These are phyloP conservation scores for Capromys pilorides DNA, from an alignment of 2,797 vertebrate genomes.

Conservation along the genomic window DNA sequence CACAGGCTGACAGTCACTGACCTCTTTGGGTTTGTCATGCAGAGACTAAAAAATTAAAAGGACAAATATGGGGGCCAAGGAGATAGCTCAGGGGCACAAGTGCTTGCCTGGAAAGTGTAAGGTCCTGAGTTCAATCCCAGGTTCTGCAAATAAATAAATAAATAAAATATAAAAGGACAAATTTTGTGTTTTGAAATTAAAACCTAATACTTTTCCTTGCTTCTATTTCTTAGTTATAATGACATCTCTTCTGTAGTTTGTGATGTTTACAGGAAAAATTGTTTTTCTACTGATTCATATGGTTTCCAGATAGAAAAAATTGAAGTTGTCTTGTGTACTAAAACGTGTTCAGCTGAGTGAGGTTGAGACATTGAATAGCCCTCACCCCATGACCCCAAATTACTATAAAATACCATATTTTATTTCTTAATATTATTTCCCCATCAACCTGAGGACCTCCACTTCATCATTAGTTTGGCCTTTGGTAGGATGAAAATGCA, in stretches of 20 bases:
- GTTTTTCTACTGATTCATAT: neutral
- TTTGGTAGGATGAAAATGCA: neutral
- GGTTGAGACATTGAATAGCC: neutral
- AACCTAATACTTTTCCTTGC: neutral
- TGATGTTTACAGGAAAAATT: neutral
- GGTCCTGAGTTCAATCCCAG: too few relatives aligned
- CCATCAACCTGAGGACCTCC: neutral
- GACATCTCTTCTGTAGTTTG: neutral
- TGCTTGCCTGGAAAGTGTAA: too few relatives aligned
- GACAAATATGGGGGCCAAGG: neutral
- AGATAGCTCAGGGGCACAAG: too few relatives aligned
- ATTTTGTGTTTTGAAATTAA: conserved; percentile 16
- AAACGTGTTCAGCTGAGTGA: neutral
- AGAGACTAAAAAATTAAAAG: neutral
- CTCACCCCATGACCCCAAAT: neutral
- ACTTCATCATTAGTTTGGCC: neutral
- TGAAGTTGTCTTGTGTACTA: neutral
- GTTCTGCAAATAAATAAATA: too few relatives aligned
- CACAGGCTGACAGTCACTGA: neutral
- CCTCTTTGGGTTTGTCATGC: neutral
- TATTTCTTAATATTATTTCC: neutral
- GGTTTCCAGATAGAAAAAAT: conserved; percentile 25
- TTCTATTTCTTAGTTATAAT: neutral
- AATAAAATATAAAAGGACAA: neutral
- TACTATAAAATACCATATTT: too few relatives aligned